Evolutionary conservation across 2,888 invertebrate species (phyloP), one percentile per base, ranked within the genome.

Genomic region (Acanthosepion pharaonis): DNA sequence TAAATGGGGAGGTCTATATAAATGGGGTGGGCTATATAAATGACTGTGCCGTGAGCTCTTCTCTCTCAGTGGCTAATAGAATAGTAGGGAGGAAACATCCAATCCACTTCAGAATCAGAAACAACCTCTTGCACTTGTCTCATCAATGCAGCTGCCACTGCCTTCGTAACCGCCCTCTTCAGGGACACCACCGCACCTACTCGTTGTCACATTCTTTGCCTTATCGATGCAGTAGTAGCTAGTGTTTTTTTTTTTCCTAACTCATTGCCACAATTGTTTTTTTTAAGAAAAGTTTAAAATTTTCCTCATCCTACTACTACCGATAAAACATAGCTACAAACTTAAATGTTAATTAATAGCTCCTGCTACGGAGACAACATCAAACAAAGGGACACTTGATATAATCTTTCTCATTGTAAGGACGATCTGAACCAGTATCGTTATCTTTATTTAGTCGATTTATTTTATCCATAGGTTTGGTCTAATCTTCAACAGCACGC

Each of bases 11-110:
- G 11, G 25, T 5, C 9, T n/a, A 25, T 25, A 23, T 8, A 78
- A 25, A 78, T 78, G 64, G 6, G 64, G 28, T 28, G 25, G 64
- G 64, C 28, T 78, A 78, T 78, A 78, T 78, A 78, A 78, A 78
- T 78, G 78, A 33, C 3, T 33, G 11, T 33, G 78, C n/a, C n/a
- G n/a, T 78, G n/a, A 78, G 78, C 11, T n/a, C n/a, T 78, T 78
- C n/a, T 78, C n/a, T 78, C n/a, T 33, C 78, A 78, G 78, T 78
- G 78, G n/a, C 78, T 78, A 78, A 78, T n/a, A n/a, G n/a, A 78
- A 78, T 78, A 11, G 78, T 33, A 78, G n/a, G n/a, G 11, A 78
- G n/a, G 59, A 59, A 59, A 59, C 59, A 6, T 33, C 33, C 78
- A 33, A n/a, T 78, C 78, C n/a, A n/a, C 18, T n/a, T 11, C 3